These are phyloP conservation scores for Zalophus californianus DNA, from an alignment of 2,797 vertebrate species.

Conservation along the genomic window DNA sequence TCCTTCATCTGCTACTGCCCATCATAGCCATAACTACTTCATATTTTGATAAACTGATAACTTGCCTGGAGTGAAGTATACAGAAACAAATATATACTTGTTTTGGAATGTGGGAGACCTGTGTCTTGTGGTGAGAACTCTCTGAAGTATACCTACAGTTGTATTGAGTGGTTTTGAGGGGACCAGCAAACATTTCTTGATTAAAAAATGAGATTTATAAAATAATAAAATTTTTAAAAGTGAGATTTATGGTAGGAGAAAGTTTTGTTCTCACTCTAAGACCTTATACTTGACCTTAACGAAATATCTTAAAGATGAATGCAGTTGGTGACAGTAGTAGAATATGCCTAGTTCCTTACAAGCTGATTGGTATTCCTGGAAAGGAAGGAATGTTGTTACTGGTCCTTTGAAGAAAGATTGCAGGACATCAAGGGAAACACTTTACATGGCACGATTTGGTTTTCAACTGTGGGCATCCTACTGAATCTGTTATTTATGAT, in stretches of 20 bases:
- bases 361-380: background rate
- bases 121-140: background rate
- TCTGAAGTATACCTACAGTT: background rate
- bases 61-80: background rate
- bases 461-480: constrained; percentile 6
- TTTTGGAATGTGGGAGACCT: background rate
- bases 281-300: background rate
- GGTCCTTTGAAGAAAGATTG: background rate
- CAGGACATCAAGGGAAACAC: background rate
- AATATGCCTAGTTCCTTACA: background rate
- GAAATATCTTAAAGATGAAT: background rate
- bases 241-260: background rate
- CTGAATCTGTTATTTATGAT: constrained; percentile 30
- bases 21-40: background rate
- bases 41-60: background rate
- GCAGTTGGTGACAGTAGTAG: background rate
- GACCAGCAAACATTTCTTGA: background rate
- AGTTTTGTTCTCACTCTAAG: background rate
- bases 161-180: background rate
- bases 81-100: background rate
- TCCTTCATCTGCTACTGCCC: background rate
- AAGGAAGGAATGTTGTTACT: background rate
- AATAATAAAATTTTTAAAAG: background rate
- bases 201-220: constrained; percentile 34
- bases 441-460: background rate